Conservation (phyloP, 2,888 invertebrate genomes). For the Pseudoips prasinana region DNA sequence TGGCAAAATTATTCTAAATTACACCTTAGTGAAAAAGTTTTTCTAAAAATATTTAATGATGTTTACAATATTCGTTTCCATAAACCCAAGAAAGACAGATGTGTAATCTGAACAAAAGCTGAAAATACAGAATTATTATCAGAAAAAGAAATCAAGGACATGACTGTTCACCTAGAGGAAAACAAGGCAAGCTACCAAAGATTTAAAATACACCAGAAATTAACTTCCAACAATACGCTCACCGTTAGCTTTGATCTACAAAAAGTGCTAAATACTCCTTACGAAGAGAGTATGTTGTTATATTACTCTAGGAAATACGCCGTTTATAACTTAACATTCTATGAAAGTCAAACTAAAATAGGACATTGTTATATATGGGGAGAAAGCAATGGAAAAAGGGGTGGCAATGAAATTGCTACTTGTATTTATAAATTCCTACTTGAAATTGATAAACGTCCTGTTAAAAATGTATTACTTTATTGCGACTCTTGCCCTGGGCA, state of each 20-base stretch:
- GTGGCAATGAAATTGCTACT: constrained; percentile 34
- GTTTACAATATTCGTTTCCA: no score
- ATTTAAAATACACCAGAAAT: constrained; percentile 1
- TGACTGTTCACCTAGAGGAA: not conserved
- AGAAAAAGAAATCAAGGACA: no score
- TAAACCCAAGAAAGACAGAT: no score
- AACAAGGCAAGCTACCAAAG: constrained; percentile 2
- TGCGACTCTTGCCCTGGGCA: constrained; percentile 23
- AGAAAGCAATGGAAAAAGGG: constrained; percentile 34
- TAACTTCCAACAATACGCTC: constrained; percentile 1
- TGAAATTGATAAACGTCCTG: constrained; percentile 9
- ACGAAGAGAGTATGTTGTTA: constrained; percentile 26
- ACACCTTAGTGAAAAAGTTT: not conserved
- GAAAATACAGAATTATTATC: no score
- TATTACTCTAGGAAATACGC: constrained; percentile 35
- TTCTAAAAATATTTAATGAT: no score
- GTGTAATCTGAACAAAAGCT: no score
- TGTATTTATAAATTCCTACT: constrained; percentile 29
- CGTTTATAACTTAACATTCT: constrained; percentile 36
- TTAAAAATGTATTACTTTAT: constrained; percentile 22
- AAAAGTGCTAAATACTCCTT: constrained; percentile 34
- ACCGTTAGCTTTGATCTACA: constrained; percentile 23
- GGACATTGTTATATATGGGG: constrained; percentile 35
- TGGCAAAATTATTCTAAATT: constrained; percentile 1
- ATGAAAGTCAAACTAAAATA: constrained; percentile 23